Conservation (phyloP, 2,113 vertebrate species). For the human region GRCh38 chr15:96405501-96406000, state of each 20-base stretch:
- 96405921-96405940: not conserved
- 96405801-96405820: not conserved
- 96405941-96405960: not conserved
- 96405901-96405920: not conserved
- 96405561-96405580: conserved; percentile 69
- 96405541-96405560: conserved; percentile 61
- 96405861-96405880: not conserved
- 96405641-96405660: conserved; percentile 75
- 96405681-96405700: conserved; percentile 76
- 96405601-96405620: conserved; percentile 78
- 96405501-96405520: not conserved
- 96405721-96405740: conserved; percentile 37
- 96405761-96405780: not conserved
- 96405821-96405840: not conserved
- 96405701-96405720: conserved; percentile 71
- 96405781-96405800: not conserved
- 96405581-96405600: conserved; percentile 69
- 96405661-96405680: conserved; percentile 75
- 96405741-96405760: conserved; percentile 45
- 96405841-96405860: not conserved
- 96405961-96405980: not conserved
- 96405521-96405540: not conserved
- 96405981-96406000: not conserved
- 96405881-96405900: not conserved
- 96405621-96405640: conserved; percentile 79